Base-by-base conservation (phyloP, 2,888 invertebrate genomes). In the Selenia dentaria region DNA sequence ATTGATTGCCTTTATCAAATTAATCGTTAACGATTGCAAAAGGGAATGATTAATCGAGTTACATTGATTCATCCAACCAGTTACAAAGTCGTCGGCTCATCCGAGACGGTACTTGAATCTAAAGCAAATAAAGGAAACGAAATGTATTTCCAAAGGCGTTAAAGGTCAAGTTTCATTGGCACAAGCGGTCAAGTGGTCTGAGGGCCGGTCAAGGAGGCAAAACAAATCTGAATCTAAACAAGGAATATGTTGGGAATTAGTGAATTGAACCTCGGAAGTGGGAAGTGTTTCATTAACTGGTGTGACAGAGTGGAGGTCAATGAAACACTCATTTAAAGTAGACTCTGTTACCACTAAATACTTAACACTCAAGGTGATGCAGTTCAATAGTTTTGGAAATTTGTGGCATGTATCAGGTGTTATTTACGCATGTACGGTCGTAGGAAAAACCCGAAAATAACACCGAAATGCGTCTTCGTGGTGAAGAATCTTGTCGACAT, bases 111-210 rank as follows among this genome's bases (percentile, higher is more conserved):
- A 52, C 57, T 62, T 57, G 62, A 53, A 43, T 55, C 64, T 57
- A 66, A 60, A 59, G 67, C 74, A 79, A 79, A 81, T 79, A 80
- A 70, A 78, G 79, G 80, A 81, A 80, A 78, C 70, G 66, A 63
- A 68, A 67, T 62, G 62, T 64, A 58, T 64, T 64, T 62, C 35
- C 40, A 35, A 46, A 35, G 35, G 11, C 16, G 16, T 58, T 48
- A 75, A 79, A 82, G 83, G 81, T 75, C 78, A 73, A 57, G 60
- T 60, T 56, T 64, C 68, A 67, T 67, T 77, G 74, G 73, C 52
- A 57, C 59, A 65, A 70, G 55, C 74, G 70, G 72, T 75, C 79
- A 75, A 62, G 63, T 56, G 51, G 62, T 62, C 59, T 51, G 62
- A 57, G 63, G 61, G 41, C 57, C 64, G 81, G 80, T 81, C 79